Base-by-base conservation (phyloP, 1,140 invertebrate species). In the Trichomalopsis sarcophagae region DNA sequence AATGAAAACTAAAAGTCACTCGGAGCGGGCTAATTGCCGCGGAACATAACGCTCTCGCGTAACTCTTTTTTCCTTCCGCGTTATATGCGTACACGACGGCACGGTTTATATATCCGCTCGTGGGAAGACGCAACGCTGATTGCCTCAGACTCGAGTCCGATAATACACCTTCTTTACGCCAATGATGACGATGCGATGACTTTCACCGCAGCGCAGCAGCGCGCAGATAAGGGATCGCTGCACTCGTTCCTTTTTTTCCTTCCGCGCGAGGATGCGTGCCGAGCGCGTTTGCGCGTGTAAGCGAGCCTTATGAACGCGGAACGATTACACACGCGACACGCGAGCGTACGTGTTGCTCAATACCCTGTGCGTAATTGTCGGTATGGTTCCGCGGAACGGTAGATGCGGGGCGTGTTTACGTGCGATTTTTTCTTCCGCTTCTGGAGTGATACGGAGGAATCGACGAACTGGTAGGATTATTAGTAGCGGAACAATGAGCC, bases 241-340 rank as follows among this genome's bases (percentile, higher is more conserved):
- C 17, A n/a, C 23, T 71, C 6, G 14, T 47, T 47, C 9, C 44
- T 23, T 50, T 77, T 77, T 71, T 77, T 77, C 47, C 75, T 47
- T 77, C 11, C 40, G 40, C 33, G 44, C 33, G 44, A 75, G 30
- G 11, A 33, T 30, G 69, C 69, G 69, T 33, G 27, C 27, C 23
- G 27, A 17, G 21, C 55, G 55, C 21, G 55, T 62, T 62, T 62
- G 21, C 21, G 55, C 21, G 55, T 62, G 55, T 62, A 62, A n/a
- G 40, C 40, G 7, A 17, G 69, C 14, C 27, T 71, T 71, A 30
- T 21, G 69, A 73, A 50, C 44, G 75, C 75, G 75, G 77, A 66
- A 66, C 50, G 55, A 79, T 77, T 55, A 55, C 10, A 66, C 50
- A 5, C 77, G 50, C 27, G 75, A 77, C 75, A 50, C 23, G 75